Evolutionary conservation across 2,888 invertebrate genomes (phyloP), one percentile per base, ranked within the genome.

Genomic region (Eudasyphora cyanicolor): DNA sequence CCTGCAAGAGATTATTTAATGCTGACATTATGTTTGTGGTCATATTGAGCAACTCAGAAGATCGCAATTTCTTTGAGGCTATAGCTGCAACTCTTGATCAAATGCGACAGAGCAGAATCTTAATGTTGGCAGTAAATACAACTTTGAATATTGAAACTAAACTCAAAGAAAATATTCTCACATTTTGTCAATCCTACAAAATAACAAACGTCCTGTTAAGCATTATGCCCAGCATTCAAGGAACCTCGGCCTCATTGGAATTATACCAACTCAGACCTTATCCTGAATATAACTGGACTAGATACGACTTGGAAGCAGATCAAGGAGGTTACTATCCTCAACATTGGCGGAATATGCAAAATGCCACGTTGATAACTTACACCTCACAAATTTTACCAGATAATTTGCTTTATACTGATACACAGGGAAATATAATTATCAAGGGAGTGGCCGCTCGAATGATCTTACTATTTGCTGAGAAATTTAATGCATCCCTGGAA

Each of bases 381-480:
- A 82, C 87, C 19, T 88, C 88, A 57, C 86, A 87, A 24, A 86
- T 0, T 49, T 86, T 3, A 89, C 89, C 0, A 86, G 88, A 2
- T 73, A 85, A 6, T 75, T 88, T 0, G n/a, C 14, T 84, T 3
- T 87, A 86, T 62, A 62, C 1, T 4, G 64, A 86, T 64, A n/a
- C 29, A 0, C n/a, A 29, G 0, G 27, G 82, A 0, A 85, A 71
- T 0, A 5, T 45, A 8, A 77, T 79, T 0, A 12, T 87, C 4
- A 49, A 67, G 0, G 90, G 89, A 0, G 88, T 88, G 12, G 49
- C 87, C 0, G 42, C 24, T 0, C 45, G 80, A 1, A 69, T 89
- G 4, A 35, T 88, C 0, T 5, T 6, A 5, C 84, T 84, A n/a
- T 90, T 88, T 79, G 87, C 78, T 0, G 35, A 19, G 10, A 78